Evolutionary conservation across 2,888 invertebrate genomes (phyloP), one percentile per base, ranked within the genome.

Genomic region (Tetramorium bicarinatum): DNA sequence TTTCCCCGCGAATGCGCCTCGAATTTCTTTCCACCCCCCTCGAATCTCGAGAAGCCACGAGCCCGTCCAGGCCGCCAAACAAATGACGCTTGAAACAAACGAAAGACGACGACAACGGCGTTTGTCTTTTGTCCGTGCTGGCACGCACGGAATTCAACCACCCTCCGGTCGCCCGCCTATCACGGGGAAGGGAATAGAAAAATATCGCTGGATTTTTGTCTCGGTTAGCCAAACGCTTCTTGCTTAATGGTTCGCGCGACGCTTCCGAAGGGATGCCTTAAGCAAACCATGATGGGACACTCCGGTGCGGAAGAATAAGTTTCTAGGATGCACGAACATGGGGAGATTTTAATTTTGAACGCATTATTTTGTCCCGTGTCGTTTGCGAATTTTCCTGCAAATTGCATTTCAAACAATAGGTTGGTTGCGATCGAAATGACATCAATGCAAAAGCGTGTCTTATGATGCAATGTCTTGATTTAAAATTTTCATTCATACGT

Each of bases 81-180:
- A 94, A 95, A 95, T 95, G 94, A 94, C 93, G 94, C 94, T 94
- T 94, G 95, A 94, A 95, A 94, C 94, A 94, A 94, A 94, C 93
- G 93, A 92, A 94, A 94, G 93, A 94, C 91, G 91, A 62, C 92
- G 90, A 52, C 91, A 89, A 87, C 91, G 90, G 89, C 93, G 93
- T 94, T 94, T 94, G 92, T 93, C 93, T 94, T 93, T 93, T 91
- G 92, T 93, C 92, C 94, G 93, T 92, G 93, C 87, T 85, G 92
- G 93, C 92, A 92, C 89, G 92, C 91, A 85, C 87, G 91, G 93
- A 93, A 93, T 93, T 91, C 90, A 83, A 84, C 84, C 77, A 76
- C 84, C 86, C 87, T 80, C 71, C 76, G 38, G 25, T 59, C 76
- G 61, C 13, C 54, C 47, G 69, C 29, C 54, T 77, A 80, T 80